These are phyloP conservation scores for Clupea harengus DNA, from an alignment of 2,113 vertebrate species.

Conservation along the genomic window DNA sequence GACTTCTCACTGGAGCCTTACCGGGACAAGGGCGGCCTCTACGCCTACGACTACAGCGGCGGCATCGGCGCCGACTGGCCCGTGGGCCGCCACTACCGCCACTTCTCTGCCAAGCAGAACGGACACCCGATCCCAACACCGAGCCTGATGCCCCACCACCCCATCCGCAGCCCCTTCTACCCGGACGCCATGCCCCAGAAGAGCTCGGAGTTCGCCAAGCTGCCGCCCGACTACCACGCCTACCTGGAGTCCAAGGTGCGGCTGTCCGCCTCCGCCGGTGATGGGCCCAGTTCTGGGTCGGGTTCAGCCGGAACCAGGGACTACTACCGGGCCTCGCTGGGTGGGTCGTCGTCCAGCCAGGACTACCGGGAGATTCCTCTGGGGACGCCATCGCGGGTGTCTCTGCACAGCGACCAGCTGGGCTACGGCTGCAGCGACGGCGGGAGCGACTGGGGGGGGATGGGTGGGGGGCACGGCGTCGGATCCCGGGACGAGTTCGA, in stretches of 20 bases:
- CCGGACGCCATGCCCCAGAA: conserved; percentile 85
- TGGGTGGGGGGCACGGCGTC: conserved; percentile 74
- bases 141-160: conserved; percentile 46
- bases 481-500: conserved; percentile 83
- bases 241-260: conserved; percentile 86
- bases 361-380: conserved; percentile 87
- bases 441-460: conserved; percentile 69
- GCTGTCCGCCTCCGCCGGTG: conserved; percentile 68
- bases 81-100: conserved; percentile 77
- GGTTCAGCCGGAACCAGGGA: conserved; percentile 42
- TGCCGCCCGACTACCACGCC: conserved; percentile 83
- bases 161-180: conserved; percentile 79
- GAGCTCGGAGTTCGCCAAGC: conserved; percentile 75
- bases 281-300: conserved; percentile 27
- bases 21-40: conserved; percentile 72
- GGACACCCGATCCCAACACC: conserved; percentile 62
- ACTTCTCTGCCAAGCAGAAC: conserved; percentile 78
- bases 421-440: conserved; percentile 65
- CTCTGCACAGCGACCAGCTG: conserved; percentile 83
- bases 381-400: conserved; percentile 79
- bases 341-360: conserved; percentile 69
- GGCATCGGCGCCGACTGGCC: conserved; percentile 76
- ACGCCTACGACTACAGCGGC: conserved; percentile 24
- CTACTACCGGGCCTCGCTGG: conserved; percentile 71
- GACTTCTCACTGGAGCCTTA: conserved; percentile 77